These are phyloP conservation scores for Acrobasis suavella DNA, from an alignment of 2,888 invertebrate genomes.

Conservation along the genomic window DNA sequence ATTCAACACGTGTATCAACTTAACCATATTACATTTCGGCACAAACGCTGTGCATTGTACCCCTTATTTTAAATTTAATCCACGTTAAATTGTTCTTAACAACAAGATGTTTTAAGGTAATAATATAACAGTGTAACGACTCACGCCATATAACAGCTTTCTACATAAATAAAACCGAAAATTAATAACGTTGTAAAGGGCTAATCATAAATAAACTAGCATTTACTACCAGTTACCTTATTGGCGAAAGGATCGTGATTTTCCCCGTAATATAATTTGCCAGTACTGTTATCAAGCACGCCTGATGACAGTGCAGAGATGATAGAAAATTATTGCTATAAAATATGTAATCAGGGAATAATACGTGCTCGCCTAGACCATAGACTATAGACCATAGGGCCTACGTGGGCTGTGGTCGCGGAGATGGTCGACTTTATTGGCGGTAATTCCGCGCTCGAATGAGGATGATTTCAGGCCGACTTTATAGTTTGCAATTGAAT, in stretches of 20 bases:
- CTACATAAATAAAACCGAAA: slow-evolving; percentile 7
- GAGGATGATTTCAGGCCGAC: slow-evolving; percentile 40
- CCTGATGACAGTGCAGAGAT: slow-evolving; percentile 35
- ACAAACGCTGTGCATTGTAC: not conserved
- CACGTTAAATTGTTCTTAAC: not conserved
- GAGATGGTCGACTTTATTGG: slow-evolving; percentile 44
- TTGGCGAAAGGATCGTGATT: slow-evolving; percentile 12
- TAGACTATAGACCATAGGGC: slow-evolving; percentile 16
- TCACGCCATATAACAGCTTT: not conserved
- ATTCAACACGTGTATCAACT: not conserved
- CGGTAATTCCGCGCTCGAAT: slow-evolving; percentile 51
- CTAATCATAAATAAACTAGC: slow-evolving; percentile 7
- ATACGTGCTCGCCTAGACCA: slow-evolving; percentile 23
- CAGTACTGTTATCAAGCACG: slow-evolving; percentile 23
- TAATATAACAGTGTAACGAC: not conserved
- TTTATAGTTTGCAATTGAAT: slow-evolving; percentile 40
- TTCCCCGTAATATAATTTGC: slow-evolving; percentile 25
- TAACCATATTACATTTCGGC: not conserved
- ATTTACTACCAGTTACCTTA: slow-evolving; percentile 4
- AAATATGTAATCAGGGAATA: slow-evolving; percentile 32
- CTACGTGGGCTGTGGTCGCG: slow-evolving; percentile 27
- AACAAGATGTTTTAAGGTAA: not conserved
- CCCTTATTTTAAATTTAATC: no score
- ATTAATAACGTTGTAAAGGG: slow-evolving; percentile 12
- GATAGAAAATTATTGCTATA: slow-evolving; percentile 40